Evolutionary conservation across 2,113 vertebrate species (phyloP), one percentile per base, ranked within the genome.

Genomic region (Hypocryptadius cinnamomeus): DNA sequence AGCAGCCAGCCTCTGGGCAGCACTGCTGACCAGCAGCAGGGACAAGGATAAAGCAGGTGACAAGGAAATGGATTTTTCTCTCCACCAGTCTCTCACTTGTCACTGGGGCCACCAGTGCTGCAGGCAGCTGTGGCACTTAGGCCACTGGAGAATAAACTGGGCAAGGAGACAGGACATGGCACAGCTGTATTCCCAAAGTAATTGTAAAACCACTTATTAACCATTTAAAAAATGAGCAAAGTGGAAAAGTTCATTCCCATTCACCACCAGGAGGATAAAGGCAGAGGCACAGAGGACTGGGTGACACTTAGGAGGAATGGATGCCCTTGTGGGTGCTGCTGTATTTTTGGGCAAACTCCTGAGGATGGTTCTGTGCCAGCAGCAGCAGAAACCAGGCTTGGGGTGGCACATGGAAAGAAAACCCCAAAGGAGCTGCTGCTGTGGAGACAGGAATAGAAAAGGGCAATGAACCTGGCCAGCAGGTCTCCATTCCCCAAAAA

Each of bases 151-250:
- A 72, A 82, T 4, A 54, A 94, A 74, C 24, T 1, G 1, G 35
- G 54, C 37, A 56, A 81, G 65, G 48, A 48, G 69, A 63, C 24
- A 39, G 60, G 20, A 18, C 11, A 4, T 1, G 1, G 31, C 5
- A 53, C 24, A 57, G 61, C 79, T 86, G 12, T 39, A 23, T 56
- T 69, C 56, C 48, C 4, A 9, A 88, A 89, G 82, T 33, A 1
- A 84, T 71, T 90, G 84, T 59, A 69, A 89, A 94, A 50, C 37
- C 21, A 44, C 54, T 93, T 83, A 57, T 79, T 65, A 78, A 73
- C 19, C 42, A 44, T 78, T 80, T 59, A 18, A 85, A 84, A 82
- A 84, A 65, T 12, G 2, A 94, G 56, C 47, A 51, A 64, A 40
- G 13, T n/a, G 72, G 72, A 23, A 66, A 91, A 80, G 63, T 86